Evolutionary conservation across 2,888 invertebrate genomes (phyloP).

Genomic region (Diarsia dahlii): DNA sequence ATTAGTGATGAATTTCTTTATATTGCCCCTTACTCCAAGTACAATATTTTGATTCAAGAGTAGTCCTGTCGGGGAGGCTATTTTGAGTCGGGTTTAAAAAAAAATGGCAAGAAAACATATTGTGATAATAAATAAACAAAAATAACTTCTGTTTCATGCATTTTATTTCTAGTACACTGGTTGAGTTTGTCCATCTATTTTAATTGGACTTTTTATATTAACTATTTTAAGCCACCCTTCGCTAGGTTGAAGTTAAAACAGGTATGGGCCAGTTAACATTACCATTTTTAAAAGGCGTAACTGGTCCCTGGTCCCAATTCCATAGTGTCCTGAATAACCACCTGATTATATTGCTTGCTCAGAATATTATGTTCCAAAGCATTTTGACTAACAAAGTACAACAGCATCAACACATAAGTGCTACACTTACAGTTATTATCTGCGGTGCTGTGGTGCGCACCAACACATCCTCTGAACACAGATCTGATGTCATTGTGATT

Average conservation of each 20-base stretch:
- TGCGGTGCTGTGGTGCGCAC: constrained; percentile 76
- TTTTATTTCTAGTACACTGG: neutral
- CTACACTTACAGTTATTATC: constrained; percentile 70
- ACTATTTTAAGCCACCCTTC: too few relatives aligned
- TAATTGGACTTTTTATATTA: too few relatives aligned
- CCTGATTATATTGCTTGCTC: neutral
- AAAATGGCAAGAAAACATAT: neutral
- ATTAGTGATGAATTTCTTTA: neutral
- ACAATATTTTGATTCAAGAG: neutral
- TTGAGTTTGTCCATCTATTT: too few relatives aligned
- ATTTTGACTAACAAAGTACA: neutral
- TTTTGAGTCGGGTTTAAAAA: neutral
- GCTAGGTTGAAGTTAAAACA: too few relatives aligned
- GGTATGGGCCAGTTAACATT: too few relatives aligned
- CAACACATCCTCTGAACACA: constrained; percentile 78
- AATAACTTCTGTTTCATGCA: neutral
- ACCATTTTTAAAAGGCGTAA: too few relatives aligned
- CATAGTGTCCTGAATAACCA: too few relatives aligned
- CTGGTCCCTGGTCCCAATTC: too few relatives aligned
- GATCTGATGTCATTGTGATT: constrained; percentile 76
- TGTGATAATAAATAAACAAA: too few relatives aligned
- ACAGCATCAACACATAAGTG: neutral
- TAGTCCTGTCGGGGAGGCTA: neutral
- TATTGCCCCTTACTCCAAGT: neutral
- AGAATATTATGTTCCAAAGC: neutral